Evolutionary conservation across 2,888 invertebrate species (phyloP).

Genomic region (Hyposoter didymator): DNA sequence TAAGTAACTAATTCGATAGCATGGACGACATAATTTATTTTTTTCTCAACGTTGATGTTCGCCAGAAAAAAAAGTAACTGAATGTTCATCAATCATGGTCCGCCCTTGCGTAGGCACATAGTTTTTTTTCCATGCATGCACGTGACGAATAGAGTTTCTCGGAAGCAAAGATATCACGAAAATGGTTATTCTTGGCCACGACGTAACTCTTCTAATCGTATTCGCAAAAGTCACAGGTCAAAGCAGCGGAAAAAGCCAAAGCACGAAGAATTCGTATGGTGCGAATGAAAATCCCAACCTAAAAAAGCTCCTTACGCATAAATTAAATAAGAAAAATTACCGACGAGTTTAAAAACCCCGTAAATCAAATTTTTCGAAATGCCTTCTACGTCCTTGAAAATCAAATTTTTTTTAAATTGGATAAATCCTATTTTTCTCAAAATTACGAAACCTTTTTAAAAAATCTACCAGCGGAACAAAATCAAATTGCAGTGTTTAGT

Average conservation of each 20-base stretch:
- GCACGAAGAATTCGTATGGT: background rate
- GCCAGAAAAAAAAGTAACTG: background rate
- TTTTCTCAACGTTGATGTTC: background rate
- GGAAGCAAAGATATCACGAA: background rate
- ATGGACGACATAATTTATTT: background rate
- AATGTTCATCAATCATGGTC: slow-evolving; percentile 7
- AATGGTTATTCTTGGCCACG: background rate
- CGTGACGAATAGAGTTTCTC: background rate
- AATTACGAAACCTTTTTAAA: too few relatives aligned
- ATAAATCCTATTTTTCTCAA: too few relatives aligned
- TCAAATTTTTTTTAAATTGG: too few relatives aligned
- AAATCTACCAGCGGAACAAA: too few relatives aligned
- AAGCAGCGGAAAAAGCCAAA: background rate
- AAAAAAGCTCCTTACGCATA: background rate
- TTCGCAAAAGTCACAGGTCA: slow-evolving; percentile 27
- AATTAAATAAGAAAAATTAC: slow-evolving; percentile 1
- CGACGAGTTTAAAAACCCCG: background rate
- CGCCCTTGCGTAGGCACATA: background rate
- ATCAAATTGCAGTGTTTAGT: too few relatives aligned
- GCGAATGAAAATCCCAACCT: background rate
- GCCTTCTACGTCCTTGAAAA: too few relatives aligned
- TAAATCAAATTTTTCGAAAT: too few relatives aligned
- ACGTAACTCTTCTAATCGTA: slow-evolving; percentile 2
- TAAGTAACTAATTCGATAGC: background rate
- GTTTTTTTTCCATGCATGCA: slow-evolving; percentile 5